These are phyloP conservation scores for Reticulitermes speratus DNA, from an alignment of 1,140 invertebrate genomes.

Conservation along the genomic window DNA sequence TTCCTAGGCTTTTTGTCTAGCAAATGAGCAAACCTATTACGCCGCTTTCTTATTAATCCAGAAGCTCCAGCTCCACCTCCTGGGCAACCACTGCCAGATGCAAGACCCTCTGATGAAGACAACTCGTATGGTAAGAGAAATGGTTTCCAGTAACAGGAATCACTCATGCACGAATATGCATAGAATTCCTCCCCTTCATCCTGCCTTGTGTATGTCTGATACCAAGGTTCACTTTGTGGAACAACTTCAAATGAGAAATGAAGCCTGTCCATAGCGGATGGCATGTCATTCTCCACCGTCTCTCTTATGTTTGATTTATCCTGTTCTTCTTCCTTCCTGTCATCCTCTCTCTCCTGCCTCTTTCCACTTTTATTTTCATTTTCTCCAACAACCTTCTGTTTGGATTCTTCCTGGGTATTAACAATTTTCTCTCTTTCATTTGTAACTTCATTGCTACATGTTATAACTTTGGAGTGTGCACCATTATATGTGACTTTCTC, in stretches of 20 bases:
- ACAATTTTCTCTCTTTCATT: conserved; percentile 22
- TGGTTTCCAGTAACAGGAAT: conserved; percentile 51
- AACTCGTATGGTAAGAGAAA: conserved; percentile 77
- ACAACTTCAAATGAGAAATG: conserved; percentile 73
- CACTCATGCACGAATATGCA: conserved; percentile 46
- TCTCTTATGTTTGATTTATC: conserved; percentile 2
- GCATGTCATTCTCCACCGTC: background rate
- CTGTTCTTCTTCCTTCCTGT: conserved; percentile 24
- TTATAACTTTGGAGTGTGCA: background rate
- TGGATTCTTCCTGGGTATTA: conserved; percentile 21
- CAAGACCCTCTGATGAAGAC: conserved; percentile 56
- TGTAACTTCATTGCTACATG: conserved; percentile 12
- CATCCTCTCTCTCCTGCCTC: conserved; percentile 46
- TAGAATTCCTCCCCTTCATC: conserved; percentile 63
- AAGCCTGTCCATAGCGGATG: background rate
- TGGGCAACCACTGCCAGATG: conserved; percentile 45
- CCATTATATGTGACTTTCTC: background rate
- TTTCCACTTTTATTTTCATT: conserved; percentile 45
- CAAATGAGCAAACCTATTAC: conserved; percentile 48
- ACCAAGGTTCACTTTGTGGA: conserved; percentile 72
- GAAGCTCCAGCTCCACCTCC: conserved; percentile 47
- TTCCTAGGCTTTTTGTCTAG: conserved; percentile 68
- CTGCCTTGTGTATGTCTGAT: conserved; percentile 71
- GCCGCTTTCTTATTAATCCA: conserved; percentile 37
- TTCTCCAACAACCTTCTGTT: conserved; percentile 35